These are phyloP conservation scores for Podabrus alpinus DNA, from an alignment of 2,888 invertebrate species.

Conservation along the genomic window DNA sequence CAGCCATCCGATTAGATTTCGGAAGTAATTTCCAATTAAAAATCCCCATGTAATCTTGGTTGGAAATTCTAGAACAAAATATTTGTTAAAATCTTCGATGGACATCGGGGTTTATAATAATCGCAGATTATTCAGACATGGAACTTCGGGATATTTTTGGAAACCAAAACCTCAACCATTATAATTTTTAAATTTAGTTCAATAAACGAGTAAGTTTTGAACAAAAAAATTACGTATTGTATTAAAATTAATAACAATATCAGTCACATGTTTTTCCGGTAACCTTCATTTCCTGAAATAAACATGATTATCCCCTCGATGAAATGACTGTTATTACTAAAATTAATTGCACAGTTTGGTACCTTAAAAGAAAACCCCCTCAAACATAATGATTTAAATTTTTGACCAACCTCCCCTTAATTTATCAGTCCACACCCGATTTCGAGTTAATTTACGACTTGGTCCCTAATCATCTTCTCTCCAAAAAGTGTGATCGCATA, in stretches of 20 bases:
- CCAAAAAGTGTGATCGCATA: too few species aligned
- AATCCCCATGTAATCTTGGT: background rate
- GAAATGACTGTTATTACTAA: background rate
- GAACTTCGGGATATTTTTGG: too few species aligned
- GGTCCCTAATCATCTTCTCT: too few species aligned
- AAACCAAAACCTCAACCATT: too few species aligned
- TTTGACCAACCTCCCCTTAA: too few species aligned
- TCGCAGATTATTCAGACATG: too few species aligned
- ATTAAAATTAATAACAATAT: background rate
- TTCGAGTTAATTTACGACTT: too few species aligned
- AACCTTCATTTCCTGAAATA: background rate
- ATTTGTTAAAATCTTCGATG: background rate
- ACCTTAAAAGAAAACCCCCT: background rate
- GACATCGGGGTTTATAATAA: too few species aligned
- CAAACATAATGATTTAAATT: too few species aligned
- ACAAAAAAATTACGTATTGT: background rate
- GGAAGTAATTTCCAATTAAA: background rate
- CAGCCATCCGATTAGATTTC: background rate
- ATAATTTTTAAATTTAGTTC: background rate
- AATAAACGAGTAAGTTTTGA: background rate
- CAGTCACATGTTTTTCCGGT: background rate
- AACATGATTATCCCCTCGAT: background rate
- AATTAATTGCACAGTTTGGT: background rate
- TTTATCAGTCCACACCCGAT: too few species aligned
- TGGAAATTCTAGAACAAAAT: background rate